Evolutionary conservation across 1,140 invertebrate species (phyloP).

Genomic region (Papilio xuthus): DNA sequence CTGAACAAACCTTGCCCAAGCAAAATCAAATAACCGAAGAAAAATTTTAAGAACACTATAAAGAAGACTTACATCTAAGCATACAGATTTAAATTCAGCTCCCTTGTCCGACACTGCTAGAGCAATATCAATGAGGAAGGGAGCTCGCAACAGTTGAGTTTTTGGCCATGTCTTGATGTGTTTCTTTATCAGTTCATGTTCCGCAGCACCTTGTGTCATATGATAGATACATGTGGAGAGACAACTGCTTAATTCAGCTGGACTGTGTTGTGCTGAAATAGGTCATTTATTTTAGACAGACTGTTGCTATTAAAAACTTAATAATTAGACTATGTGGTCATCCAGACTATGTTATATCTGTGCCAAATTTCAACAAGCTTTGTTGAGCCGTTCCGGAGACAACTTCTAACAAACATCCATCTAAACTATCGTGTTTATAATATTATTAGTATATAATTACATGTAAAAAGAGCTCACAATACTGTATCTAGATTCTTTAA

Average conservation of each 20-base stretch:
- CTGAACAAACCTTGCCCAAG: too few species aligned
- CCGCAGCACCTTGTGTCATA: constrained; percentile 58
- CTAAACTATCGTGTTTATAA: too few species aligned
- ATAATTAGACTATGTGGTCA: too few species aligned
- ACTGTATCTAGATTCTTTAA: too few species aligned
- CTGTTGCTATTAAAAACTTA: too few species aligned
- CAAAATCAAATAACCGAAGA: not conserved
- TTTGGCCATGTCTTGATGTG: constrained; percentile 65
- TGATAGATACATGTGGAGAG: constrained; percentile 69
- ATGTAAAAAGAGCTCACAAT: too few species aligned
- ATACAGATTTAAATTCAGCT: constrained; percentile 57
- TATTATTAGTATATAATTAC: too few species aligned
- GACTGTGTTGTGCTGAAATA: constrained; percentile 56
- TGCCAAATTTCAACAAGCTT: too few species aligned
- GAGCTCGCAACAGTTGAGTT: constrained; percentile 58
- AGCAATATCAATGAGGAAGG: constrained; percentile 63
- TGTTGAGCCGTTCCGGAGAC: too few species aligned
- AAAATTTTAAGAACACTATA: not conserved
- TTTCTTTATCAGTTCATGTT: constrained; percentile 56
- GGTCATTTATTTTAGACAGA: not conserved
- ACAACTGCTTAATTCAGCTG: constrained; percentile 60
- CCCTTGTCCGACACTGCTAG: constrained; percentile 66
- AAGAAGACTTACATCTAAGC: constrained; percentile 63
- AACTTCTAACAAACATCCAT: too few species aligned
- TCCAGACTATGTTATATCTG: too few species aligned